These are phyloP conservation scores for Catostylus mosaicus DNA, from an alignment of 30 jellyfish, hydroid and myxozoan genomes.

Conservation along the genomic window DNA sequence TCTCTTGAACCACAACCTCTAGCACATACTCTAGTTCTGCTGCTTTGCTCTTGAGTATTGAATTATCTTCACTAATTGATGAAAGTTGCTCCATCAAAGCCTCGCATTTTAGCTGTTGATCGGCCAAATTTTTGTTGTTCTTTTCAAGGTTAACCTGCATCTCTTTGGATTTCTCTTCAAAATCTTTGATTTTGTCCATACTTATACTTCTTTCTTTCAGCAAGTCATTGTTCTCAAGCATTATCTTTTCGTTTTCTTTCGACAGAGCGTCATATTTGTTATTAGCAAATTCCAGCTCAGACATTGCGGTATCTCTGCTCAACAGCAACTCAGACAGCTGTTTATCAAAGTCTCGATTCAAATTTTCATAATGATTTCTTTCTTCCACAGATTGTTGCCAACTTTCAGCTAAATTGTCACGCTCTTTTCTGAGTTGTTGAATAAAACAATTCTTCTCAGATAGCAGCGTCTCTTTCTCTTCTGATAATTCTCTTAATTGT, in stretches of 20 bases:
- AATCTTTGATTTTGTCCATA: not conserved
- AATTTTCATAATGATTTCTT: not conserved
- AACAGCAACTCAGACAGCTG: not conserved
- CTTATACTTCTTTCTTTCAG: not conserved
- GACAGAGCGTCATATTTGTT: slow-evolving; percentile 7
- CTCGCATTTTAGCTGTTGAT: not conserved
- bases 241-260: slow-evolving; percentile 8
- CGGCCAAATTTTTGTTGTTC: not conserved
- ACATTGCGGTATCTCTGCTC: slow-evolving; percentile 5
- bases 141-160: not conserved
- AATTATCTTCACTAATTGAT: not conserved
- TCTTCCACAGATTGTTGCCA: not conserved
- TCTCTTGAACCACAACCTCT: not conserved
- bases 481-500: slow-evolving; percentile 30
- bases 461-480: slow-evolving; percentile 31
- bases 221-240: not conserved
- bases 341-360: not conserved
- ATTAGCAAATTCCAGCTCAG: slow-evolving; percentile 6
- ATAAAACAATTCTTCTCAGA: slow-evolving; percentile 3
- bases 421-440: not conserved
- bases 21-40: not conserved
- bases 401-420: slow-evolving; percentile 5
- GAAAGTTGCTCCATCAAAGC: not conserved
- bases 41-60: not conserved
- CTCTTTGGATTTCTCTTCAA: slow-evolving; percentile 12